A percentile compares a stretch with the other conserved stretches of the same genome.
Evolutionary conservation across 2,888 invertebrate species (phyloP).

Genomic region (Drosophila mayaguana): DNA sequence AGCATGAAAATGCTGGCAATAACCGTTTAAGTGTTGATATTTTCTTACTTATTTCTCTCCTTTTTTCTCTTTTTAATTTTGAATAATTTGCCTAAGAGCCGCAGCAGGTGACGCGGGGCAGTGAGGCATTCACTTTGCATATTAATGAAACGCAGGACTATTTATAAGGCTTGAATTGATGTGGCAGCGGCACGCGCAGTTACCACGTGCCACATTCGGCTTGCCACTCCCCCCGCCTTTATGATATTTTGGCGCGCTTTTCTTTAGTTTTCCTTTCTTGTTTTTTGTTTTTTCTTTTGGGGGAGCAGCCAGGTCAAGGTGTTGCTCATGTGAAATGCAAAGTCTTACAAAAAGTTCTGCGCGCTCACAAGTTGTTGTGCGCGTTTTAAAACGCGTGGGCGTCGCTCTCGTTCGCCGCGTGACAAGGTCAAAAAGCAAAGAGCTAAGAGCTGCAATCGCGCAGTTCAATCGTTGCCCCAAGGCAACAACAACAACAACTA

Average conservation of each 20-base stretch:
- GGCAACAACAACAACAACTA: constrained; percentile 29
- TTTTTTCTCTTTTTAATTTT: constrained; percentile 6
- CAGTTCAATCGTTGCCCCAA: constrained; percentile 65
- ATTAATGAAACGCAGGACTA: constrained; percentile 68
- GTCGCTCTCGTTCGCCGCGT: constrained; percentile 24
- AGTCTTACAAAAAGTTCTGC: constrained; percentile 43
- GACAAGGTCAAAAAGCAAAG: constrained; percentile 40
- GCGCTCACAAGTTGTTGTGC: constrained; percentile 6
- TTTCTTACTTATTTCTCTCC: constrained; percentile 5
- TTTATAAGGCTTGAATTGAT: constrained; percentile 64
- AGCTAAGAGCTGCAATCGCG: constrained; percentile 57
- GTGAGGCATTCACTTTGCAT: constrained; percentile 67
- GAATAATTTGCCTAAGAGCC: constrained; percentile 39
- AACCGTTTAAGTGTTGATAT: constrained; percentile 75
- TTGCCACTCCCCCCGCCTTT: not conserved
- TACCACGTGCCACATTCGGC: constrained; percentile 36
- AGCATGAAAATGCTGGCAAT: constrained; percentile 74
- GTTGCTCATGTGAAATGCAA: constrained; percentile 12
- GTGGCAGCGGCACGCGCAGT: constrained; percentile 62
- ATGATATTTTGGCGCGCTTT: constrained; percentile 45
- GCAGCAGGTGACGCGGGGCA: not conserved
- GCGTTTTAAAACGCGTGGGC: constrained; percentile 45
- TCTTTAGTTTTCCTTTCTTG: not conserved
- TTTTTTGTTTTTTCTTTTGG: not conserved
- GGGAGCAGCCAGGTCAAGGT: constrained; percentile 42